Evolutionary conservation across 2,113 vertebrate species (phyloP), one percentile per base, ranked within the genome.

Genomic region (Tetraodon nigroviridis): DNA sequence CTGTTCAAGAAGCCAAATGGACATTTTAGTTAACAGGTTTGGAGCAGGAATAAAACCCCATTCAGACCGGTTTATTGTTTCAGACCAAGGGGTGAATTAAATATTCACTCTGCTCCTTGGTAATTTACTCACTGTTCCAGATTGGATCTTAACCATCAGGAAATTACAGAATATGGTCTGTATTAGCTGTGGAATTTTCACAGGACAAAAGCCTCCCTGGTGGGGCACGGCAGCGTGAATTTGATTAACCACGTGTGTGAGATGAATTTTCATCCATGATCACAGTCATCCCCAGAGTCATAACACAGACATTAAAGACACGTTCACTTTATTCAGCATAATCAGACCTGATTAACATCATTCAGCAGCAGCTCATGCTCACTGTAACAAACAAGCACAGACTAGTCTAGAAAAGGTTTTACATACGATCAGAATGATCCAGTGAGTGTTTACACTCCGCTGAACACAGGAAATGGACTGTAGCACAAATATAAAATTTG

Each of bases 241-340:
- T 40, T 59, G 18, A 50, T 59, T 21, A 40, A 50, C 29, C 15
- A 40, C 4, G 22, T 50, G 18, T 8, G 27, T 50, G 58, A 49
- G 46, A 18, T 40, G 58, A 59, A 61, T 51, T 41, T 40, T 19
- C 49, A 29, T 21, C 57, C 32, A 32, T 17, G 56, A 32, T 58
- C 18, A 1, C 21, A 3, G 8, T 21, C 7, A 4, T 50, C 5
- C 29, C 21, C 32, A 15, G 7, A 50, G 16, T 37, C 45, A 14
- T 48, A 32, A 27, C 7, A 19, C 8, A 21, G 19, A 22, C 57
- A 29, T 21, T 32, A 55, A 40, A 20, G 17, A 40, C 24, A 49
- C 5, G 20, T 3, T 16, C 11, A 21, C 22, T 14, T 15, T 17
- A 48, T 32, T 58, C 24, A 58, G 44, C 29, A 13, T 58, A 13